Evolutionary conservation across 1,140 invertebrate genomes (phyloP), one percentile per base, ranked within the genome.

Genomic region (Neelides sp.): DNA sequence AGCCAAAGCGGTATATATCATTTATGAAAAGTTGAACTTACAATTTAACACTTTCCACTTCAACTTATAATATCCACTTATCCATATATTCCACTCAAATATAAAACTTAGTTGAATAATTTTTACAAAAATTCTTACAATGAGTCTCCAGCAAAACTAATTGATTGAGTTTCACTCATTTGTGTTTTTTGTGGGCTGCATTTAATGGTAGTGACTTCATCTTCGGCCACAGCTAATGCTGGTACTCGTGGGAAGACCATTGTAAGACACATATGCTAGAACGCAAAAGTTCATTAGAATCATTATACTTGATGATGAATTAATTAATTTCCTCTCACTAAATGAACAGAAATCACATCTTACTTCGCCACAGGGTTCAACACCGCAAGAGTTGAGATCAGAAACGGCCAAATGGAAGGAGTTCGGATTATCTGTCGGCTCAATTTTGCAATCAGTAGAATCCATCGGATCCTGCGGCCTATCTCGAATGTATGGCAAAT

Each of bases 141-240:
- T 23, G 48, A 39, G 44, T 60, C 58, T 27, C 58, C 58, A 24
- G 49, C 48, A 43, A 60, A 60, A 45, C 52, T 60, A 20, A 60
- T 57, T 0, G 43, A 41, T 36, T 44, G 51, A 5, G 47, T 60
- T 17, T 60, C 54, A 1, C 48, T 30, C 26, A 60, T 57, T 22
- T 51, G 45, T 26, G 28, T 50, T 26, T 57, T 51, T 27, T 60
- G 58, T 17, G 58, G 54, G 23, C 39, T 20, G 22, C 58, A 60
- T 55, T 57, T 60, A 12, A 60, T 57, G 1, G 58, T 60, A 0
- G 58, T 60, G 4, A 60, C 58, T 55, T 60, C 54, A 42, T 60
- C 58, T 22, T 60, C 58, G 13, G 54, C 54, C 34, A 60, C 26
- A 4, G 58, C 58, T 20, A 60, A 36, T n/a, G 49, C 52, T 15